Conservation (phyloP, 2,797 vertebrate genomes). For the Parotocinclus haroldoi region DNA sequence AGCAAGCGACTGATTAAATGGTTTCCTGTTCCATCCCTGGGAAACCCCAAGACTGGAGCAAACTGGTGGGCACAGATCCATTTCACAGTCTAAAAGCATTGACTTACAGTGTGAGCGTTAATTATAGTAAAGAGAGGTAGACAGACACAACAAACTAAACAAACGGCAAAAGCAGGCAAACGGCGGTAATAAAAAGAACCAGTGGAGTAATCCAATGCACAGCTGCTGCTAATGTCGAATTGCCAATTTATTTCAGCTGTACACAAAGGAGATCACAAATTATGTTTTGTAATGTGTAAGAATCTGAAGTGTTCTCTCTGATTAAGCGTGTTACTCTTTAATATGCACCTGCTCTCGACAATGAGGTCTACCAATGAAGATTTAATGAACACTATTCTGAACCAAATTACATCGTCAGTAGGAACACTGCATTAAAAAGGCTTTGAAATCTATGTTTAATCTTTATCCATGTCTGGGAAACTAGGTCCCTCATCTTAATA, state of each 20-base stretch:
- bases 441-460: constrained; percentile 1
- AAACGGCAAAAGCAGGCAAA: no score
- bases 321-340: constrained; percentile 18
- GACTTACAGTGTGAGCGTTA: constrained; percentile 27
- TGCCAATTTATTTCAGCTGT: constrained; percentile 13
- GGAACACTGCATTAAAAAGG: constrained; percentile 4
- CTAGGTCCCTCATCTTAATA: neutral
- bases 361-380: constrained; percentile 22
- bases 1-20: constrained; percentile 21
- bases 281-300: constrained; percentile 12
- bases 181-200: no score
- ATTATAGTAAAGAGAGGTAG: constrained; percentile 30
- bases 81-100: constrained; percentile 14
- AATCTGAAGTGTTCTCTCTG: constrained; percentile 10
- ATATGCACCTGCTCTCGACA: constrained; percentile 41
- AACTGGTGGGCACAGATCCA: constrained; percentile 39
- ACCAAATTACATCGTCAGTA: constrained; percentile 9
- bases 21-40: constrained; percentile 40
- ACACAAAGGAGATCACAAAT: constrained; percentile 31
- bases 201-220: neutral
- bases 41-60: constrained; percentile 7
- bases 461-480: constrained; percentile 18
- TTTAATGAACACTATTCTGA: constrained; percentile 33
- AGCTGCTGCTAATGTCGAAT: constrained; percentile 10
- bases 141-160: constrained; percentile 26